Evolutionary conservation across 2,113 vertebrate species (phyloP).

Genomic region (Anoura caudifer): DNA sequence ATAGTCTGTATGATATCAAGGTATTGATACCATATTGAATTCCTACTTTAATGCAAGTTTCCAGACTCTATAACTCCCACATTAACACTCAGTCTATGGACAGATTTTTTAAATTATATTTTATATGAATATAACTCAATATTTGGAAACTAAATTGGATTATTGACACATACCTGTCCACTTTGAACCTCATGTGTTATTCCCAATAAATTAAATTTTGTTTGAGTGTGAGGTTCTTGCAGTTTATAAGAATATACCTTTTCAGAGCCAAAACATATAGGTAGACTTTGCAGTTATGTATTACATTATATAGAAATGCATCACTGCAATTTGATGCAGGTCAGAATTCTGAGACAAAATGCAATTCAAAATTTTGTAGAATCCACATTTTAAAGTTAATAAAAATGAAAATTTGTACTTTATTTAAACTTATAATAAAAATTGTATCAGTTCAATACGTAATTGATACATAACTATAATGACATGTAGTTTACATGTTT

Average conservation of each 20-base stretch:
- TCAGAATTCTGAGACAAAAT: background rate
- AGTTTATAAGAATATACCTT: background rate
- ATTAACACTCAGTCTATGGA: background rate
- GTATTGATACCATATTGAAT: background rate
- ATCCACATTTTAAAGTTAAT: background rate
- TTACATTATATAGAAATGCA: background rate
- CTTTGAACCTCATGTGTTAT: background rate
- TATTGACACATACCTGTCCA: background rate
- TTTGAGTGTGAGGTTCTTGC: background rate
- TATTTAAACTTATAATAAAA: background rate
- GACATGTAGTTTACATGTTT: background rate
- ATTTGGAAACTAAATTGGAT: background rate
- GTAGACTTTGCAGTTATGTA: background rate
- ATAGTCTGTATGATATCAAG: background rate
- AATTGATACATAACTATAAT: background rate
- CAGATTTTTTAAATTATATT: background rate
- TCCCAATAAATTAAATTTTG: background rate
- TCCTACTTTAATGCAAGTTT: background rate
- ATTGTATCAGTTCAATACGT: background rate
- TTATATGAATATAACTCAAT: background rate
- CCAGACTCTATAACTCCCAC: background rate
- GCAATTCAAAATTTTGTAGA: background rate
- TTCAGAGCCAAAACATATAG: background rate
- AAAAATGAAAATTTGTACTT: background rate
- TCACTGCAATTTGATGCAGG: too few relatives aligned